Evolutionary conservation across 2,113 vertebrate genomes (phyloP).

Genomic region (Mobula hypostoma): DNA sequence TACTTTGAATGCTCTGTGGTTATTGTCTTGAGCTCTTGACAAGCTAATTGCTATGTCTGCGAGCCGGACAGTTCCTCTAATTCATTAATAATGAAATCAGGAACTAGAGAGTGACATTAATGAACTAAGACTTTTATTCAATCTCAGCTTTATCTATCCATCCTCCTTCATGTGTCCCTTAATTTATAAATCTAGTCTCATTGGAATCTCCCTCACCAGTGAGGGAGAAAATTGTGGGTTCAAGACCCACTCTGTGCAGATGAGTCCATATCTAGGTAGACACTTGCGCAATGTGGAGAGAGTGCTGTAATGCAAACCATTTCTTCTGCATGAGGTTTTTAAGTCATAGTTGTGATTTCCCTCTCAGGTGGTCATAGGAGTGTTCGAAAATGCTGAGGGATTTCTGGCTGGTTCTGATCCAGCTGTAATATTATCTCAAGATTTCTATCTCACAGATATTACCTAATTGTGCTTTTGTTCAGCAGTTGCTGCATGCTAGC

Average conservation of each 20-base stretch:
- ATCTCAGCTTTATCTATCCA: background rate
- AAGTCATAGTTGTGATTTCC: background rate
- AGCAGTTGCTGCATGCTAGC: too few relatives aligned
- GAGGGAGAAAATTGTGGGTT: background rate
- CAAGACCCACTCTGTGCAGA: background rate
- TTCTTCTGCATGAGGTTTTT: background rate
- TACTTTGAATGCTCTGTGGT: conserved; percentile 11
- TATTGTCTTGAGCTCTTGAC: background rate
- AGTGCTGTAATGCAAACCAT: background rate
- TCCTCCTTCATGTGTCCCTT: background rate
- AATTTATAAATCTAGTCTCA: background rate
- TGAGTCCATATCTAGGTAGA: background rate
- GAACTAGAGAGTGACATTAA: background rate
- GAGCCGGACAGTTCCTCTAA: background rate
- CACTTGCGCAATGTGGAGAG: background rate
- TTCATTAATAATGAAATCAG: background rate
- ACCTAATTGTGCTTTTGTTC: too few relatives aligned
- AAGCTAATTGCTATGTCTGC: background rate
- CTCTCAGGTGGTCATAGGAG: too few relatives aligned
- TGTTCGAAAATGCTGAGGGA: too few relatives aligned
- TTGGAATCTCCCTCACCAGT: background rate
- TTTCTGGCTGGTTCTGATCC: too few relatives aligned
- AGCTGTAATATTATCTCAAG: too few relatives aligned
- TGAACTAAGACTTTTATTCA: background rate
- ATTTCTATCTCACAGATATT: too few relatives aligned